Base-by-base conservation (phyloP, 2,113 vertebrate species). In the Cichladusa arquata region DNA sequence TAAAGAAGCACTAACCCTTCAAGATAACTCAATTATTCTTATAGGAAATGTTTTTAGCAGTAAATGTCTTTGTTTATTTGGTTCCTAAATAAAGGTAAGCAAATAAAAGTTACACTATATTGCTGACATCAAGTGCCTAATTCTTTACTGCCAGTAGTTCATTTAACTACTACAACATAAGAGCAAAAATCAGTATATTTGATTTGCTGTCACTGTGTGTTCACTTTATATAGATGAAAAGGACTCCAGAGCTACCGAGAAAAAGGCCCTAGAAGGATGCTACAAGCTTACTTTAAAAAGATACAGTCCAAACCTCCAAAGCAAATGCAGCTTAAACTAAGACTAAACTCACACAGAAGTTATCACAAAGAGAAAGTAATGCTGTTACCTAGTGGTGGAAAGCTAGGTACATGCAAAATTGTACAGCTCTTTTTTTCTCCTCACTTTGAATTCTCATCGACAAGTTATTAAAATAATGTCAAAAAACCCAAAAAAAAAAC, bases 361-460 rank as follows among this genome's bases (percentile, higher is more conserved):
- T 60, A 64, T 8, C 29, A 50, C 62, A 90, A 87, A 84, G 34
- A 65, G 76, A 81, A 95, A 90, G 90, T 93, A 88, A 90, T 61
- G 51, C 91, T 92, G 92, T 94, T 96, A 93, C 82, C 71, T 93
- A 92, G 67, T 24, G 79, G 86, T 65, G 26, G 69, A 88, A 90
- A 84, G 36, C 60, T 53, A 83, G 48, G 56, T 61, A 88, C 14
- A 33, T 12, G 11, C 31, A 66, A 70, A 93, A 73, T 11, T 17
- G 26, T 36, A 70, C 18, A 70, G 64, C 8, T 48, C 13, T 33
- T 48, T 45, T 42, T 19, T 4, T 8, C 70, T 56, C 24, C 14
- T 38, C 26, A 88, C 11, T 64, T 77, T 0, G 0, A 81, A 86
- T 73, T 81, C 23, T 50, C 33, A 57, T 34, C 18, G 36, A 73